Percentiles rank a stretch among this genome's conserved stretches.
phyloP scores from a whole-genome alignment of 2,888 invertebrate genomes.

The Morpho deidamia region DNA sequence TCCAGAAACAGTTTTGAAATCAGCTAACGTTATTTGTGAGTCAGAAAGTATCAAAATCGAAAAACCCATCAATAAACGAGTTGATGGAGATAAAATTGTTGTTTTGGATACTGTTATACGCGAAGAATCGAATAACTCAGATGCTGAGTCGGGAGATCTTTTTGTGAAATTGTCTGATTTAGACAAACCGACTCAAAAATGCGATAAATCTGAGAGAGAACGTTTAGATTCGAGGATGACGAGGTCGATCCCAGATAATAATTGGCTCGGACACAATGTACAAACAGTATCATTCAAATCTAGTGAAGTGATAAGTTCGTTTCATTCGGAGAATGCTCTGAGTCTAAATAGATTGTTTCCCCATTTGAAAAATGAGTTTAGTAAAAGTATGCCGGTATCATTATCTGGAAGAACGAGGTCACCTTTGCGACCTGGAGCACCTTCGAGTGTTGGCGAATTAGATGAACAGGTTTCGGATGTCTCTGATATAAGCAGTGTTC shows the following conservation, averaged over 20 bases:
- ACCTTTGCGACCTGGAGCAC: slow-evolving; percentile 39
- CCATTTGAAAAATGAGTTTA: slow-evolving; percentile 72
- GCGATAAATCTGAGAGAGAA: slow-evolving; percentile 37
- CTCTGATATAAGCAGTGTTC: slow-evolving; percentile 76
- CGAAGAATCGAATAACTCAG: slow-evolving; percentile 32
- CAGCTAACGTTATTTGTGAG: neutral
- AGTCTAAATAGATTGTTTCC: slow-evolving; percentile 81
- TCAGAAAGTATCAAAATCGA: slow-evolving; percentile 4
- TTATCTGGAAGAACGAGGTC: slow-evolving; percentile 50
- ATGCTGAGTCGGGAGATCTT: slow-evolving; percentile 40
- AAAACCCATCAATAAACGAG: slow-evolving; percentile 8
- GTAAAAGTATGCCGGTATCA: slow-evolving; percentile 64
- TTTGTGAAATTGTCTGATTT: slow-evolving; percentile 89
- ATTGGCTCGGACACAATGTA: slow-evolving; percentile 78
- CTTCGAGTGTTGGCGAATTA: slow-evolving; percentile 48
- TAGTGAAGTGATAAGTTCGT: slow-evolving; percentile 78
- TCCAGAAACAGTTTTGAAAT: slow-evolving; percentile 18
- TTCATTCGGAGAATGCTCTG: slow-evolving; percentile 74
- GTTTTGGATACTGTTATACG: slow-evolving; percentile 24
- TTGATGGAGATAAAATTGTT: slow-evolving; percentile 14
- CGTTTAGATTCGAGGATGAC: slow-evolving; percentile 78
- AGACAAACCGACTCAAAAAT: slow-evolving; percentile 79
- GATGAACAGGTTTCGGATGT: slow-evolving; percentile 73
- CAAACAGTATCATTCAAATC: slow-evolving; percentile 78
- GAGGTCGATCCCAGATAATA: slow-evolving; percentile 83